These are phyloP conservation scores for Norana najaformis DNA, from an alignment of 2,888 invertebrate genomes.

Conservation along the genomic window DNA sequence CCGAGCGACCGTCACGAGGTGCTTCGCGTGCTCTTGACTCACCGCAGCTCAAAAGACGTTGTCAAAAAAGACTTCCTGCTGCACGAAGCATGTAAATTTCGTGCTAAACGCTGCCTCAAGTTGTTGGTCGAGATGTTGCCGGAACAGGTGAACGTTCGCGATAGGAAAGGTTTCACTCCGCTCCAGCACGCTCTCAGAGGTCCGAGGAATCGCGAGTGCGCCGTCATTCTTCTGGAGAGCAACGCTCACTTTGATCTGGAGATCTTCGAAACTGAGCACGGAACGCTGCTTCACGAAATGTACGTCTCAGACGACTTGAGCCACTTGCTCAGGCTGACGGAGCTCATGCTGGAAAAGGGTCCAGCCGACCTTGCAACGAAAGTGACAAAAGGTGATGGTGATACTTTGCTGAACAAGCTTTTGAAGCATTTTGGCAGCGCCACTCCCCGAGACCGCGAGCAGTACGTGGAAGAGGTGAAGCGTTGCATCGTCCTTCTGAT, in stretches of 20 bases:
- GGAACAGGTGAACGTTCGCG: slow-evolving; percentile 44
- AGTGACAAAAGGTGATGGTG: slow-evolving; percentile 69
- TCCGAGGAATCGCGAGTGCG: slow-evolving; percentile 42
- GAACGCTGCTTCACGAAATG: slow-evolving; percentile 43
- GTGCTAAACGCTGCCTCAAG: slow-evolving; percentile 63
- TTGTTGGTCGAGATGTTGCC: slow-evolving; percentile 51
- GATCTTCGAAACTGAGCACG: slow-evolving; percentile 43
- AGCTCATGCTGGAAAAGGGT: slow-evolving; percentile 45
- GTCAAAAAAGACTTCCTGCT: slow-evolving; percentile 43
- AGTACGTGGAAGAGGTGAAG: slow-evolving; percentile 49
- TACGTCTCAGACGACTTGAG: slow-evolving; percentile 45
- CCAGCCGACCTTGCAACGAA: slow-evolving; percentile 43
- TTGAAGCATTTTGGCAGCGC: slow-evolving; percentile 60
- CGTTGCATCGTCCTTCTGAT: slow-evolving; percentile 53
- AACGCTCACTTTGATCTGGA: slow-evolving; percentile 41
- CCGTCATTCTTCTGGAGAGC: slow-evolving; percentile 44
- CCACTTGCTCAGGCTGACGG: slow-evolving; percentile 40
- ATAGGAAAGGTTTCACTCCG: slow-evolving; percentile 44
- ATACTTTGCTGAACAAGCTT: slow-evolving; percentile 73
- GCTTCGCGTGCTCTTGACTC: slow-evolving; percentile 63
- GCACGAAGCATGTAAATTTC: slow-evolving; percentile 67
- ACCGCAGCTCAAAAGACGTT: slow-evolving; percentile 39
- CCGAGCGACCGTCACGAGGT: slow-evolving; percentile 51
- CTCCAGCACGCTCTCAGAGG: slow-evolving; percentile 44
- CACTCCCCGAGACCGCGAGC: slow-evolving; percentile 44